A percentile compares a stretch with the other conserved stretches of the same genome.
These are phyloP conservation scores for Saccostrea echinata DNA, from an alignment of 1,140 invertebrate genomes.

Conservation along the genomic window DNA sequence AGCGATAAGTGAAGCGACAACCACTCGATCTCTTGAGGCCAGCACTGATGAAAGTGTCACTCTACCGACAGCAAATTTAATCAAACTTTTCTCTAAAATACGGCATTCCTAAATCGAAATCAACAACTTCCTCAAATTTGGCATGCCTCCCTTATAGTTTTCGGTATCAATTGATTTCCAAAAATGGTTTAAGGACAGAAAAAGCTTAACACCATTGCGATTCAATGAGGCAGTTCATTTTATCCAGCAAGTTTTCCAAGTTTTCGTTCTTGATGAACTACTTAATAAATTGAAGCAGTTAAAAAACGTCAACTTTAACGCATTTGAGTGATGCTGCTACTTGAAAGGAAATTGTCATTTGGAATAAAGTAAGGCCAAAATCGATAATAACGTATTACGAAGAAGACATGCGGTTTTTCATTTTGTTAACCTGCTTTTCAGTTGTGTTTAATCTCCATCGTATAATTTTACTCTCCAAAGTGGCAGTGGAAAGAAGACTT, in stretches of 20 bases:
- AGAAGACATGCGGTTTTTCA: not conserved
- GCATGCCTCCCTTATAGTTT: slow-evolving; percentile 10
- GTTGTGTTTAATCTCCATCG: too few species aligned
- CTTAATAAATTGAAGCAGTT: slow-evolving; percentile 18
- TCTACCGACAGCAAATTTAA: slow-evolving; percentile 28
- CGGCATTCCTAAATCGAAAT: slow-evolving; percentile 8
- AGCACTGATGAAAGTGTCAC: slow-evolving; percentile 32
- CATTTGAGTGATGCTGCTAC: not conserved
- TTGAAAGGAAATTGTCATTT: slow-evolving; percentile 11
- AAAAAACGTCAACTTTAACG: not conserved
- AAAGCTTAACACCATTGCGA: not conserved
- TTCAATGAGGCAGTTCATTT: slow-evolving; percentile 29
- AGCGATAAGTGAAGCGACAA: slow-evolving; percentile 8
- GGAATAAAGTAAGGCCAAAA: not conserved
- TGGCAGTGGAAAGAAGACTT: too few species aligned
- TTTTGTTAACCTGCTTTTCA: too few species aligned
- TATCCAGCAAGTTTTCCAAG: slow-evolving; percentile 18
- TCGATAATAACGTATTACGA: not conserved
- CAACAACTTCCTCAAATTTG: slow-evolving; percentile 13
- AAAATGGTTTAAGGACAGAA: not conserved
- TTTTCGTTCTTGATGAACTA: slow-evolving; percentile 7
- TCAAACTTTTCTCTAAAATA: slow-evolving; percentile 30
- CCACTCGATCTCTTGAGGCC: not conserved
- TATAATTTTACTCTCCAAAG: too few species aligned
- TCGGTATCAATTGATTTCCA: slow-evolving; percentile 15